Conservation (phyloP, 1,140 invertebrate species). For the Leptinotarsa texana region DNA sequence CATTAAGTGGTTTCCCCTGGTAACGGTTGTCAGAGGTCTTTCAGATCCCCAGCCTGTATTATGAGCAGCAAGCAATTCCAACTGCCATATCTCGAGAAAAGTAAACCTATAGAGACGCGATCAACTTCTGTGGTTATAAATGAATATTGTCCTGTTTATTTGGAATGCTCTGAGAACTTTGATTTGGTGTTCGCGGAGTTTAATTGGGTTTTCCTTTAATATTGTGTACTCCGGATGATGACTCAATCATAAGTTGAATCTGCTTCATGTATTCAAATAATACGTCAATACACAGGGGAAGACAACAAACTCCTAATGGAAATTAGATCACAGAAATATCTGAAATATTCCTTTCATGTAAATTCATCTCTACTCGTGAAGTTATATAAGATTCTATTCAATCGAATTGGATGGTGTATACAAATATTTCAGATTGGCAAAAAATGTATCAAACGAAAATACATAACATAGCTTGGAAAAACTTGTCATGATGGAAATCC, state of each 20-base stretch:
- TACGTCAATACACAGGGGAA: too few relatives aligned
- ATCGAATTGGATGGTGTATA: too few relatives aligned
- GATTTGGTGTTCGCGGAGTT: conserved; percentile 9
- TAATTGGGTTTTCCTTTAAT: conserved; percentile 15
- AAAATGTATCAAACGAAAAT: too few relatives aligned
- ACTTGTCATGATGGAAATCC: too few relatives aligned
- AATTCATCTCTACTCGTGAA: too few relatives aligned
- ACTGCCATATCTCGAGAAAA: conserved; percentile 30
- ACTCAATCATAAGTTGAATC: background rate
- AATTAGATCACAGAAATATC: too few relatives aligned
- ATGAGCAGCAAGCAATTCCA: conserved; percentile 37
- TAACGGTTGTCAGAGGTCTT: conserved; percentile 47
- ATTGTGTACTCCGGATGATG: conserved; percentile 3
- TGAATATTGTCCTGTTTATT: conserved; percentile 28
- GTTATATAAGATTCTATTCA: too few relatives aligned
- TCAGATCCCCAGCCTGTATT: conserved; percentile 39
- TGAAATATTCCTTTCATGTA: too few relatives aligned
- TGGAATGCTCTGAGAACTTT: conserved; percentile 4
- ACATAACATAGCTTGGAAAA: too few relatives aligned
- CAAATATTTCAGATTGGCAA: too few relatives aligned
- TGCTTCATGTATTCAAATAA: background rate
- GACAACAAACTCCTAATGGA: too few relatives aligned
- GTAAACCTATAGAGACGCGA: conserved; percentile 34
- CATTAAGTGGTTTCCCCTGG: conserved; percentile 53
- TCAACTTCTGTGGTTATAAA: conserved; percentile 24